Evolutionary conservation across 2,888 invertebrate species (phyloP).

Genomic region (Cosmorhoe ocellata): DNA sequence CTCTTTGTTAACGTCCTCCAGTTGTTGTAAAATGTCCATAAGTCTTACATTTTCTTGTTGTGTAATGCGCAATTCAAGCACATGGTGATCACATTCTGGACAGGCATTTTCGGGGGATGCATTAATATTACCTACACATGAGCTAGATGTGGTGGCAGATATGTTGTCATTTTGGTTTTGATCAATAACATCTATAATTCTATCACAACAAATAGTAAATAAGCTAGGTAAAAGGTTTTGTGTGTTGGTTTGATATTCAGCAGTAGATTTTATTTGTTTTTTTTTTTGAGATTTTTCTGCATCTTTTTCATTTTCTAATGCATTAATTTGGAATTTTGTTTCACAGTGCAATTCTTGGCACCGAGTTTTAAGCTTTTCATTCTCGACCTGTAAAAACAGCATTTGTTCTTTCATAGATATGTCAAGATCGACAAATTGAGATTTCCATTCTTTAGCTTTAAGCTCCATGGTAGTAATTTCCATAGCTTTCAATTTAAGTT

Average conservation of each 20-base stretch:
- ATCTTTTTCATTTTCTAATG: constrained; percentile 15
- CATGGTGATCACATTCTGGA: constrained; percentile 40
- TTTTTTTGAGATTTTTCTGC: neutral
- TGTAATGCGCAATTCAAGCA: constrained; percentile 36
- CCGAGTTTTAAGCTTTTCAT: constrained; percentile 46
- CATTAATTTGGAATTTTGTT: constrained; percentile 18
- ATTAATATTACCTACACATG: constrained; percentile 32
- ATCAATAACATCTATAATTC: constrained; percentile 53
- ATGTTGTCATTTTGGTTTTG: constrained; percentile 41
- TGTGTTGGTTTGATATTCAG: constrained; percentile 17
- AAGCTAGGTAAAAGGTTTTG: constrained; percentile 59
- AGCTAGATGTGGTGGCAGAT: constrained; percentile 37
- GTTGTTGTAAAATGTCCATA: constrained; percentile 39
- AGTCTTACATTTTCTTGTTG: constrained; percentile 51
- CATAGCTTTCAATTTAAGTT: constrained; percentile 50
- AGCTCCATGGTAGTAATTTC: constrained; percentile 53
- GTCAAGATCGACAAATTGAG: constrained; percentile 49
- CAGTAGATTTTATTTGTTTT: neutral
- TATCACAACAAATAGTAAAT: constrained; percentile 62
- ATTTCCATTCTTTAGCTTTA: constrained; percentile 52
- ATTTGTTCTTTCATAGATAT: constrained; percentile 50
- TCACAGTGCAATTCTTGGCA: constrained; percentile 23
- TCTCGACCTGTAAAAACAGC: constrained; percentile 50
- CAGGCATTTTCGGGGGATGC: constrained; percentile 35
- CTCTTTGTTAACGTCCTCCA: constrained; percentile 47